A percentile compares a stretch with the other conserved stretches of the same genome.
These are phyloP conservation scores for Leptopilina drosophilae DNA, from an alignment of 2,888 invertebrate species.

Conservation along the genomic window DNA sequence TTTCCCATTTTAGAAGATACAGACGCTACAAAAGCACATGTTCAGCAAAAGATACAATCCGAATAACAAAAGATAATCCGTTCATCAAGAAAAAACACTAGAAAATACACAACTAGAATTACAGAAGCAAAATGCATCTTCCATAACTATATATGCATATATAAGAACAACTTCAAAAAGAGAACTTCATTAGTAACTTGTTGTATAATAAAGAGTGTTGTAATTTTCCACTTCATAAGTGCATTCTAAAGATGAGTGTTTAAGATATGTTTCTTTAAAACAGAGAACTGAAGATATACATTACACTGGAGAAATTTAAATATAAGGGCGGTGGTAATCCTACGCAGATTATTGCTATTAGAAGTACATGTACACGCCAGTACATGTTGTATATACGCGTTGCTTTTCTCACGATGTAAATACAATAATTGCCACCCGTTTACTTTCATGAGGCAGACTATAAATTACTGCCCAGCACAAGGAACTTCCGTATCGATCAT, in stretches of 20 bases:
- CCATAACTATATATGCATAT: no score
- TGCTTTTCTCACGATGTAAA: slow-evolving; percentile 42
- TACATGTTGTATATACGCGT: slow-evolving; percentile 36
- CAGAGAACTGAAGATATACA: not conserved
- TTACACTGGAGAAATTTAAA: slow-evolving; percentile 33
- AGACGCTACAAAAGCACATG: no score
- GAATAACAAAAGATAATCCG: no score
- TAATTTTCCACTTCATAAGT: no score
- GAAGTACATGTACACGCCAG: slow-evolving; percentile 35
- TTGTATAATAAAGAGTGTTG: no score
- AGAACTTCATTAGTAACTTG: no score
- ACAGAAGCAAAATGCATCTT: no score
- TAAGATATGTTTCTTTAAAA: no score
- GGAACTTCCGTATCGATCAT: slow-evolving; percentile 41
- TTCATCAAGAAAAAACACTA: no score
- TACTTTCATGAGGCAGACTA: slow-evolving; percentile 40
- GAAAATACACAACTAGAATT: no score
- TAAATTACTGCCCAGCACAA: slow-evolving; percentile 37
- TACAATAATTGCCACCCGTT: slow-evolving; percentile 42
- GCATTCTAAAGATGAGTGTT: not conserved
- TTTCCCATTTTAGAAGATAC: no score
- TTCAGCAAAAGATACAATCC: no score
- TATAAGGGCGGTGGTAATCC: slow-evolving; percentile 40
- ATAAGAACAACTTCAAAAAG: not conserved
- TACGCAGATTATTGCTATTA: slow-evolving; percentile 41